phyloP scores from a whole-genome alignment of 2,888 invertebrate species.

The Xestia ashworthii region DNA sequence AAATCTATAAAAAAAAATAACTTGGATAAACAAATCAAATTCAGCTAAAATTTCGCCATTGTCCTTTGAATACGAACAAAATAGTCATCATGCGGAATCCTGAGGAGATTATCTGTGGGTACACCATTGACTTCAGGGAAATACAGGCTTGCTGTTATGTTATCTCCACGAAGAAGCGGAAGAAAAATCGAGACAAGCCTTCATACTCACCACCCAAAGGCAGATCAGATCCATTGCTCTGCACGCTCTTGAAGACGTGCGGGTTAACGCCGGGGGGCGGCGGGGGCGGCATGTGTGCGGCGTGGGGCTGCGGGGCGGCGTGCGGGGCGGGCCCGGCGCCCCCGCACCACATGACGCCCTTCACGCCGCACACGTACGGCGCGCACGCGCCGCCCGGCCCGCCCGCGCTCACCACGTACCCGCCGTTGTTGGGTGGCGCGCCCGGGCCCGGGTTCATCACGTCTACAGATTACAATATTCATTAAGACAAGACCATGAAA shows the following conservation, averaged over 20 bases:
- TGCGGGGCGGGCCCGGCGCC: slow-evolving; percentile 64
- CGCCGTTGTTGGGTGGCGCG: slow-evolving; percentile 37
- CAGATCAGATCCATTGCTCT: slow-evolving; percentile 89
- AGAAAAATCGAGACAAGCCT: background rate
- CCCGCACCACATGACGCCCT: slow-evolving; percentile 54
- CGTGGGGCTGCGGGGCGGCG: slow-evolving; percentile 66
- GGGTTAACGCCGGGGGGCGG: slow-evolving; percentile 77
- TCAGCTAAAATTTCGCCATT: too few species aligned
- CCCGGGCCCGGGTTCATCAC: slow-evolving; percentile 47
- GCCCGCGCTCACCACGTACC: slow-evolving; percentile 18
- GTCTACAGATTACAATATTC: slow-evolving; percentile 24
- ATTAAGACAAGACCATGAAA: background rate
- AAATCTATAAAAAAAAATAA: too few species aligned
- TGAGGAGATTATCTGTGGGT: too few species aligned
- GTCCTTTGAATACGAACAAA: too few species aligned
- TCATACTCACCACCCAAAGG: slow-evolving; percentile 88
- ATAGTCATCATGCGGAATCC: too few species aligned
- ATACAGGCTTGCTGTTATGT: background rate
- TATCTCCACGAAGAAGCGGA: background rate
- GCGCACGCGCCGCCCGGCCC: slow-evolving; percentile 20
- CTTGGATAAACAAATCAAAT: too few species aligned
- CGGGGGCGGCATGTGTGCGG: slow-evolving; percentile 64
- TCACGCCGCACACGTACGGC: slow-evolving; percentile 49
- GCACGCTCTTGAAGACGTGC: slow-evolving; percentile 84
- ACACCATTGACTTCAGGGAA: background rate